phyloP scores from a whole-genome alignment of 2,888 invertebrate genomes.

The Shargacucullia verbasci region DNA sequence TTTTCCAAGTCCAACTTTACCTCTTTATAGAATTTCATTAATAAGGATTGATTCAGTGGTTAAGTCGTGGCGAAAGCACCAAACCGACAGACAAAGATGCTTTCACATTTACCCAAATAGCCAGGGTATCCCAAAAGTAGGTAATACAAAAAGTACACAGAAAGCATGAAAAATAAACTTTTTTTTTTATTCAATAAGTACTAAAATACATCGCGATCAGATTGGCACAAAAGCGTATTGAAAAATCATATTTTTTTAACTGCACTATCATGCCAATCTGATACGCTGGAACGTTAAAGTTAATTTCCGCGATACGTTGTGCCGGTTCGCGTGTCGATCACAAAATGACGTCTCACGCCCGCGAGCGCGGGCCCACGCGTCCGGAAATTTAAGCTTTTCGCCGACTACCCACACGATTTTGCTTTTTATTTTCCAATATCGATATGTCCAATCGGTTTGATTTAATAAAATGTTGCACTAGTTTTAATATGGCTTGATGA shows the following conservation, averaged over 20 bases:
- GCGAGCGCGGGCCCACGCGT: conserved; percentile 38
- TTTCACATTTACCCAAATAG: too few species aligned
- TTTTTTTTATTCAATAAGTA: too few species aligned
- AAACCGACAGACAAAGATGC: too few species aligned
- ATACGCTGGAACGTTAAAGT: conserved; percentile 55
- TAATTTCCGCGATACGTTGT: conserved; percentile 68
- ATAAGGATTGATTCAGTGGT: too few species aligned
- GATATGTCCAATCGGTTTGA: conserved; percentile 34
- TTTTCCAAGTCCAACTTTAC: too few species aligned
- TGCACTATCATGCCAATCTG: conserved; percentile 43
- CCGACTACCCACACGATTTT: conserved; percentile 61
- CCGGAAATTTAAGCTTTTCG: conserved; percentile 73
- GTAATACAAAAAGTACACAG: too few species aligned
- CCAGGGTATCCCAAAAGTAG: too few species aligned
- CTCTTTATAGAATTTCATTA: too few species aligned
- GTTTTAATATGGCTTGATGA: too few species aligned
- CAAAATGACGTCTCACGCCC: conserved; percentile 49
- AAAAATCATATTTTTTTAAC: conserved; percentile 35
- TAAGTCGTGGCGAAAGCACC: too few species aligned
- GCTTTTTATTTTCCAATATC: conserved; percentile 49
- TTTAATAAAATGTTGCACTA: conserved; percentile 3
- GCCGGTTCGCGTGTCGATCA: conserved; percentile 44
- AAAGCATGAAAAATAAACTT: too few species aligned
- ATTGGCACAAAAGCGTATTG: conserved; percentile 36
- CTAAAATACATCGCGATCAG: conserved; percentile 13